These are phyloP conservation scores for Cavia porcellus DNA, from an alignment of 2,113 vertebrate species.

Conservation along the genomic window DNA sequence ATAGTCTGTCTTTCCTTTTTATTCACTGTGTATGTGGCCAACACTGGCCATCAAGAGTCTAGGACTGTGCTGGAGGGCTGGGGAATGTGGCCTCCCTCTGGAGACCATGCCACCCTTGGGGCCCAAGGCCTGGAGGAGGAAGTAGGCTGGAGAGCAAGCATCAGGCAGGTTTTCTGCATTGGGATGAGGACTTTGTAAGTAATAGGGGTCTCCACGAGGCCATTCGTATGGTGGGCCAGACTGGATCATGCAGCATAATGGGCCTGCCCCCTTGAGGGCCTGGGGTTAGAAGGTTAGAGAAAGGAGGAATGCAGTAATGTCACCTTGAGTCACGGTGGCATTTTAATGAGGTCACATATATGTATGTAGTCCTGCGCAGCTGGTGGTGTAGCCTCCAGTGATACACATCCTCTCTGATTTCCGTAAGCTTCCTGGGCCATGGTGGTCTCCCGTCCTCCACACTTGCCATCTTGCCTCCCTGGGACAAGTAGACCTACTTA, in stretches of 20 bases:
- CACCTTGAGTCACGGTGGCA: rapidly evolving
- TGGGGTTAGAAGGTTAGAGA: background rate
- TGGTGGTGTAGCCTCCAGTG: background rate
- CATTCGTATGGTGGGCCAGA: background rate
- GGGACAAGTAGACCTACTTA: background rate
- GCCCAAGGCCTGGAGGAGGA: background rate
- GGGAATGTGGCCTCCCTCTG: too few species aligned
- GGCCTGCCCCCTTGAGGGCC: background rate
- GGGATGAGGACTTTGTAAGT: background rate
- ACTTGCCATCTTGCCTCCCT: background rate
- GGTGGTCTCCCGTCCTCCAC: rapidly evolving
- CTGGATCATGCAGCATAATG: too few species aligned
- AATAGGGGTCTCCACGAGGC: background rate
- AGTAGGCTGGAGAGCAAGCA: background rate
- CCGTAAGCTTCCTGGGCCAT: background rate
- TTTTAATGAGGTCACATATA: background rate
- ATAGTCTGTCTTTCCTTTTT: background rate
- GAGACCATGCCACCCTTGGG: background rate
- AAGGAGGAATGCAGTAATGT: background rate
- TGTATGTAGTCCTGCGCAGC: background rate
- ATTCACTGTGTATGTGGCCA: background rate
- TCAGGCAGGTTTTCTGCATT: background rate
- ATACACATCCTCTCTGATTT: background rate
- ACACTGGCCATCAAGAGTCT: too few species aligned
- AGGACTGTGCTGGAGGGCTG: background rate